Evolutionary conservation across 1,140 invertebrate genomes (phyloP).

Genomic region (Reticulitermes speratus): DNA sequence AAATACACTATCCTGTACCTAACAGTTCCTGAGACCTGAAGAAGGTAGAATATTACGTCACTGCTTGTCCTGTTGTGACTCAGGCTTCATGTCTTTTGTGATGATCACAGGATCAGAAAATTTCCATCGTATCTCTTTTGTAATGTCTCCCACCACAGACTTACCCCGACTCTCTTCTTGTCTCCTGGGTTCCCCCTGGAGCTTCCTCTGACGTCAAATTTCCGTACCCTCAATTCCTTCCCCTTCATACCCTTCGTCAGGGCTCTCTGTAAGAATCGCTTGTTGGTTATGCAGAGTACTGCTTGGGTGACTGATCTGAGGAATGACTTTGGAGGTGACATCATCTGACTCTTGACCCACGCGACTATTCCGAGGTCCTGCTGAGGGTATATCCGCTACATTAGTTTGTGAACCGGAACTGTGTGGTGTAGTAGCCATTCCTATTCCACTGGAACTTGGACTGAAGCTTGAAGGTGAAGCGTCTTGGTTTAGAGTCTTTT

Average conservation of each 20-base stretch:
- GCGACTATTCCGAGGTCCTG: not conserved
- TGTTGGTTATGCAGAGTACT: not conserved
- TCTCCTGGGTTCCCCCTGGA: slow-evolving; percentile 14
- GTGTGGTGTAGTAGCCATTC: not conserved
- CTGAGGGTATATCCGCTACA: not conserved
- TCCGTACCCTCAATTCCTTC: slow-evolving; percentile 52
- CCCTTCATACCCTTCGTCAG: slow-evolving; percentile 84
- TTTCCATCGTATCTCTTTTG: slow-evolving; percentile 28
- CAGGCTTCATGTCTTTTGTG: not conserved
- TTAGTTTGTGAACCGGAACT: not conserved
- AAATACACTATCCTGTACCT: slow-evolving; percentile 5
- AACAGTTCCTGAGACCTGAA: not conserved
- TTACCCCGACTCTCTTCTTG: not conserved
- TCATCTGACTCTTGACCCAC: not conserved
- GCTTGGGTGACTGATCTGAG: not conserved
- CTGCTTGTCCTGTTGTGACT: not conserved
- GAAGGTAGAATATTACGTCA: not conserved
- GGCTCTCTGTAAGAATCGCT: slow-evolving; percentile 70
- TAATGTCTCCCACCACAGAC: not conserved
- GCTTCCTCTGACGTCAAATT: slow-evolving; percentile 44
- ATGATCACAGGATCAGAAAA: slow-evolving; percentile 21
- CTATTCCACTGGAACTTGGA: slow-evolving; percentile 26
- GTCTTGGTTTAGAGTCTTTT: not conserved
- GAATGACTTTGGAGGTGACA: not conserved
- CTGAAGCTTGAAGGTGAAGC: slow-evolving; percentile 26